A percentile compares a stretch with the other conserved stretches of the same genome.
These are phyloP conservation scores for Carcharodon carcharias DNA, from an alignment of 2,797 vertebrate species.

Conservation along the genomic window DNA sequence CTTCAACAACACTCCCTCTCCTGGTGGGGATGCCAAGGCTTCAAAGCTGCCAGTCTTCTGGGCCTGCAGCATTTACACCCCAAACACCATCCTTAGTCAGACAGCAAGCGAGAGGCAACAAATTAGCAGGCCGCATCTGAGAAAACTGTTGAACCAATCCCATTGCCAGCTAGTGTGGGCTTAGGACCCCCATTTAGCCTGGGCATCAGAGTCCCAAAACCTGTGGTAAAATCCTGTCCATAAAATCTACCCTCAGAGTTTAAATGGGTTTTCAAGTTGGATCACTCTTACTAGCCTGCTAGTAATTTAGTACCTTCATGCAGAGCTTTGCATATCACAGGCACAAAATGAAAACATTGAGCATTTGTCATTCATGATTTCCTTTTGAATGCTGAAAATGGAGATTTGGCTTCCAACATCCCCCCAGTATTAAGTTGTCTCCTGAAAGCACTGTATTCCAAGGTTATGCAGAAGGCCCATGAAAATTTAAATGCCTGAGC, in stretches of 20 bases:
- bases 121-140: no score
- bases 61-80: no score
- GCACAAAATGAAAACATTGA: not conserved
- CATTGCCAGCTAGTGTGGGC: no score
- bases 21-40: no score
- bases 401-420: not conserved
- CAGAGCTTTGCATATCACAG: not conserved
- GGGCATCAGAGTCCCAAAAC: no score
- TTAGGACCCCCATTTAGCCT: no score
- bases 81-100: no score
- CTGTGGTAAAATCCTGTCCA: not conserved
- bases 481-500: not conserved
- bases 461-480: not conserved
- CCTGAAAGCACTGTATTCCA: not conserved
- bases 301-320: not conserved
- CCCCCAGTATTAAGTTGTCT: not conserved
- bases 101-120: no score
- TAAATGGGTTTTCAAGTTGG: not conserved
- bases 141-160: no score
- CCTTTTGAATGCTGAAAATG: not conserved
- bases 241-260: not conserved
- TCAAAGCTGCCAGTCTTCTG: no score
- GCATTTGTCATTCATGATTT: not conserved
- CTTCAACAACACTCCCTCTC: no score
- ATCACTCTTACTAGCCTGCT: not conserved